A percentile compares a stretch with the other conserved stretches of the same genome.
phyloP scores from a whole-genome alignment of 2,888 invertebrate genomes.

The Dusona sp. region DNA sequence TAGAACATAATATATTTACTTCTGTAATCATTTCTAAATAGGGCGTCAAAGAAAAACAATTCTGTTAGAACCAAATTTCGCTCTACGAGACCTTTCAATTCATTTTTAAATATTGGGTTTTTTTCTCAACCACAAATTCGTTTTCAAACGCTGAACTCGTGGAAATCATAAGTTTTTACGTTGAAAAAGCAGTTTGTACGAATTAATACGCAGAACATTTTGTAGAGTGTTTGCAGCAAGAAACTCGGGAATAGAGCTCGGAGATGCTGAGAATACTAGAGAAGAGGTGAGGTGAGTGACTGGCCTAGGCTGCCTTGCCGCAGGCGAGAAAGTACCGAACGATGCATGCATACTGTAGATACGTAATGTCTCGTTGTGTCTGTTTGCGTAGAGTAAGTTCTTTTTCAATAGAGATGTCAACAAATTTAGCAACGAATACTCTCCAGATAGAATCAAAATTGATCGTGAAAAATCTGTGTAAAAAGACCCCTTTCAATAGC shows the following conservation, averaged over 20 bases:
- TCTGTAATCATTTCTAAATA: neutral
- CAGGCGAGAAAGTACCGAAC: constrained; percentile 77
- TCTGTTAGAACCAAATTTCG: neutral
- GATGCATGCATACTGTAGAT: constrained; percentile 40
- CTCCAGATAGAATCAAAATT: neutral
- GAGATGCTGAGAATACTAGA: constrained; percentile 23
- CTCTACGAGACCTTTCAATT: neutral
- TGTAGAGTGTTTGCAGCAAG: constrained; percentile 10
- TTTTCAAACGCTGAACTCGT: neutral
- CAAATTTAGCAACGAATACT: neutral
- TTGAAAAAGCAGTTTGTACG: neutral
- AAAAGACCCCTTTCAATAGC: too few relatives aligned
- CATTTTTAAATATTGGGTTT: neutral
- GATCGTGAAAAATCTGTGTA: neutral
- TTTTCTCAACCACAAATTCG: neutral
- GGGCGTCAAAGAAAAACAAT: neutral
- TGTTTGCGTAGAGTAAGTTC: neutral
- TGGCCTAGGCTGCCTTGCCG: constrained; percentile 77
- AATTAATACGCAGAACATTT: neutral
- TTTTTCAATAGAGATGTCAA: neutral
- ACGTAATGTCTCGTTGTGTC: neutral
- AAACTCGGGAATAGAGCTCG: constrained; percentile 13
- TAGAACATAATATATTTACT: neutral
- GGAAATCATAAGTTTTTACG: neutral
- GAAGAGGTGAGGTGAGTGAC: constrained; percentile 23